Base-by-base conservation (phyloP, 2,888 invertebrate species). In the Drosophila limbata region DNA sequence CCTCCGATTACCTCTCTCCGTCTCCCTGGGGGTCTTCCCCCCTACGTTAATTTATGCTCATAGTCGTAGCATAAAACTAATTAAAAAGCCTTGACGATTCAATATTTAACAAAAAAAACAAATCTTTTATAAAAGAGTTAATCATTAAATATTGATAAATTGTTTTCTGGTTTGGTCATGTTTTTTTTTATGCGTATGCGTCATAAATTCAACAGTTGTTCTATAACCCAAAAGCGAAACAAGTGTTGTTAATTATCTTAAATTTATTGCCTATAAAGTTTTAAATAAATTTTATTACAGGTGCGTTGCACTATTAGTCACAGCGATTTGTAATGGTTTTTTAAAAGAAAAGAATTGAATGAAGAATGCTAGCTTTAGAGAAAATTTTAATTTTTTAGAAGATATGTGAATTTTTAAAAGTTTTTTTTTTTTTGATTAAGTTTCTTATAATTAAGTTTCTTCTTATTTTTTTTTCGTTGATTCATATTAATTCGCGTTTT, bases 41-140 rank as follows among this genome's bases (percentile, higher is more conserved):
- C 44, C 44, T 21, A 42, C 8, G 50, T 70, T 85, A 79, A 82
- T 84, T 83, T 81, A 79, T 82, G 85, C 77, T 82, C 47, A 64
- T 44, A 44, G 55, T 55, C 52, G 44, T 55, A 73, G 77, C 80
- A 85, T 88, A 82, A 73, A 88, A 79, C 77, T 82, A 81, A 84
- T 88, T 88, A 82, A 85, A 85, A 71, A 67, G 56, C 69, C 77
- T 85, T 70, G 72, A 45, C 25, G 59, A 35, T 50, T 53, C 21
- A 44, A 62, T 66, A 66, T 61, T 66, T 21, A 77, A 44, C 57
- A 57, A 62, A 13, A 47, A 39, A 28, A 62, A 44, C n/a, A 11
- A 13, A 9, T 13, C n/a, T 42, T 52, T 45, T 65, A 51, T 17
- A 33, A 21, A 44, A 60, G 39, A 59, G 35, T 68, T 57, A 33